Conservation (phyloP, 2,797 vertebrate genomes). For the Ceryle rudis region DNA sequence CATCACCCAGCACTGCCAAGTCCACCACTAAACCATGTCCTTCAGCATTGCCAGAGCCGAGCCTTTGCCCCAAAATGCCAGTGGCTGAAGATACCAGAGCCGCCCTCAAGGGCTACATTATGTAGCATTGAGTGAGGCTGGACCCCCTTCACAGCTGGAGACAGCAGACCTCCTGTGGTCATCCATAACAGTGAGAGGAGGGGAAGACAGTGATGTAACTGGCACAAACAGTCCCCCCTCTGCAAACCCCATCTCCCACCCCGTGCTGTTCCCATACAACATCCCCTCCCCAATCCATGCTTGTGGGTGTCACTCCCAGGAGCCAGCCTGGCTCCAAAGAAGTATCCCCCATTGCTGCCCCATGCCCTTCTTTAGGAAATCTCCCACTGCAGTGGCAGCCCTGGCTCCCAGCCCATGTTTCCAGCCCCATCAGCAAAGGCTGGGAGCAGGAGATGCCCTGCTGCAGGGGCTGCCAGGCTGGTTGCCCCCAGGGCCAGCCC, state of each 20-base stretch:
- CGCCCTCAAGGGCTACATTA: accelerated
- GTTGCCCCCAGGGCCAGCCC: neutral
- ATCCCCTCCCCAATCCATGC: accelerated
- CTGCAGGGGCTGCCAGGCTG: accelerated
- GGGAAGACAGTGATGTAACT: neutral
- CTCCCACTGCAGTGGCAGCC: neutral
- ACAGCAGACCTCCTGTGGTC: neutral
- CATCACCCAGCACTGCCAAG: neutral
- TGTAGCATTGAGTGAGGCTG: neutral
- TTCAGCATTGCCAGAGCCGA: neutral
- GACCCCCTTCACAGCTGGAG: accelerated
- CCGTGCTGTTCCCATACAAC: neutral
- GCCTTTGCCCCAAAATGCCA: neutral
- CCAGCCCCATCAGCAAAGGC: neutral
- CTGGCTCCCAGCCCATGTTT: neutral
- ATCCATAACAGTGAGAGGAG: accelerated
- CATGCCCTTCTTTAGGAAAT: accelerated
- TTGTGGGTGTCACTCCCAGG: neutral
- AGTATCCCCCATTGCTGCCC: neutral
- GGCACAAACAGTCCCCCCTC: neutral
- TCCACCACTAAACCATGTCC: neutral
- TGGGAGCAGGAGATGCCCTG: neutral
- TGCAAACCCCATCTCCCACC: neutral
- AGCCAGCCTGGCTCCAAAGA: neutral
- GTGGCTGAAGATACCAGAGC: accelerated